Evolutionary conservation across 2,888 invertebrate genomes (phyloP).

Genomic region (Eristalis intricaria): DNA sequence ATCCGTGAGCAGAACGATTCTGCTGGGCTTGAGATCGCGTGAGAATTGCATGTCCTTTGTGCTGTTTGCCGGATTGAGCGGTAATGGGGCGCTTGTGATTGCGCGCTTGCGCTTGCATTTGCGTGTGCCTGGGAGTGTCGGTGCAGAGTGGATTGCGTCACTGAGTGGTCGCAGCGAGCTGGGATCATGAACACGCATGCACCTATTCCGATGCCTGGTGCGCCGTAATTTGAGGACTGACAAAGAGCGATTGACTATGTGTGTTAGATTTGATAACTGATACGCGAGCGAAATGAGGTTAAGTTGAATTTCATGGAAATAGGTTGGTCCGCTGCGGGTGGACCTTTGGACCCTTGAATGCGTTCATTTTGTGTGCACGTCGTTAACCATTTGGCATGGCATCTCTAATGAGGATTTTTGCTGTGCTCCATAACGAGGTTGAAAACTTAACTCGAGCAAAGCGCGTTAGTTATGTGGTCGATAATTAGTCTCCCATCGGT

Average conservation of each 20-base stretch:
- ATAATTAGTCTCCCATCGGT: too few species aligned
- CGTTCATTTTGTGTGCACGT: neutral
- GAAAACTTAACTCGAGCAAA: too few species aligned
- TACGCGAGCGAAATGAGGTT: neutral
- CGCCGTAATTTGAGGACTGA: neutral
- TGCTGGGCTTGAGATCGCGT: constrained; percentile 24
- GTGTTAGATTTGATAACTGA: neutral
- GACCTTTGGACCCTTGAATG: neutral
- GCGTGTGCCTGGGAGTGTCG: constrained; percentile 21
- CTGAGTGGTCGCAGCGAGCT: neutral
- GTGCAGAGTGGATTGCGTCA: constrained; percentile 15
- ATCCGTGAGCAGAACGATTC: constrained; percentile 44
- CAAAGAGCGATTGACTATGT: neutral
- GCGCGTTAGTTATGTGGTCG: too few species aligned
- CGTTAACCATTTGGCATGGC: neutral
- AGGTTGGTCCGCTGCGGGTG: neutral
- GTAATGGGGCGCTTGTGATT: constrained; percentile 3
- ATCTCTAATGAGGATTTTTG: too few species aligned
- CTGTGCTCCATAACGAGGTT: too few species aligned
- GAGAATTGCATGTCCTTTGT: constrained; percentile 29
- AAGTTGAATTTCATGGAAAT: constrained; percentile 1
- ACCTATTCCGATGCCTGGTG: neutral
- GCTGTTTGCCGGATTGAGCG: neutral
- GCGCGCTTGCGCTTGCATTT: neutral
- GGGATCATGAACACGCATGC: constrained; percentile 10